Base-by-base conservation (phyloP, 1,140 invertebrate species). In the Cotesia glomerata region DNA sequence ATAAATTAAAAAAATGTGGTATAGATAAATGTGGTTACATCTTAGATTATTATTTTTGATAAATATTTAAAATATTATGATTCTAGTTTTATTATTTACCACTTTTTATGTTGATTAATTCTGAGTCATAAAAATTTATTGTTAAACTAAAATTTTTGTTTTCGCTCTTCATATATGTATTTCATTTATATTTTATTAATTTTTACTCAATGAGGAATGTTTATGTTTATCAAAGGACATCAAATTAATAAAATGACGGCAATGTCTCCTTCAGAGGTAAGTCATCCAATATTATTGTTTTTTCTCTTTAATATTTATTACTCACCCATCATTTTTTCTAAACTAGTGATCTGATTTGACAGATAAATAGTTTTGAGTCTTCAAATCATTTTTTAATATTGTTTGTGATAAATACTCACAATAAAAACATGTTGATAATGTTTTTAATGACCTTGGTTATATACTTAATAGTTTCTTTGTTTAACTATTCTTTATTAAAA, bases 191-290 rank as follows among this genome's bases (percentile, higher is more conserved):
- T 45, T 45, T 45, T 45, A 45, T 45, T 45, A 45, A 45, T 45
- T 45, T 45, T 5, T 73, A 63, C 76, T 69, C 36, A 70, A 79
- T 81, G 78, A 82, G 74, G 77, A 75, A 79, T 80, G 82, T 80
- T 84, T 85, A 85, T 84, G 80, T 84, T 82, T 83, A 79, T 77
- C 77, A 78, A 79, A 81, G 78, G 78, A 81, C 69, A 81, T 77
- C 76, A 73, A 79, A 82, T 80, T 84, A 83, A 82, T 81, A 79
- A 85, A 84, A 85, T 85, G 83, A 82, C 83, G 79, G 82, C 83
- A 83, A 81, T 84, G 80, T 85, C 83, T 78, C 84, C 85, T 62
- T 86, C 85, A 72, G 83, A 86, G 79, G 85, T 86, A 77, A 84
- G 82, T 81, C 51, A 36, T 1, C 61, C 61, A 51, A 63, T 67